Evolutionary conservation across 2,797 vertebrate species (phyloP).

Genomic region (Pantherophis alleghaniensis): DNA sequence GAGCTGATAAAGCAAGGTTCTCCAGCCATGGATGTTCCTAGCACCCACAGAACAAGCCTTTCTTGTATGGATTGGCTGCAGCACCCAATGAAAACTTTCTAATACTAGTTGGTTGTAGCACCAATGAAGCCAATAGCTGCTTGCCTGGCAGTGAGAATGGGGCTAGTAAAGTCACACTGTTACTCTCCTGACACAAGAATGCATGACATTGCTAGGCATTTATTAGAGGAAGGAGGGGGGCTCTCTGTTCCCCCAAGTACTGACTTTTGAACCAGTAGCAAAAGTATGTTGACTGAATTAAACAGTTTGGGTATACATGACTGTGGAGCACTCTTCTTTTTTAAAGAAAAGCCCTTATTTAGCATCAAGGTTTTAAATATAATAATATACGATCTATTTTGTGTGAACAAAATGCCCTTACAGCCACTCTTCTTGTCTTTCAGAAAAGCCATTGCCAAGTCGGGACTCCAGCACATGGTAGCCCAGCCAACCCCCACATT

Average conservation of each 20-base stretch:
- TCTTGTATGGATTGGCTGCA: background rate
- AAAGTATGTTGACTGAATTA: background rate
- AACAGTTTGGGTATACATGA: background rate
- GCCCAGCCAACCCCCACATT: slow-evolving; percentile 75
- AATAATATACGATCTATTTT: background rate
- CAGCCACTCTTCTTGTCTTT: slow-evolving; percentile 53
- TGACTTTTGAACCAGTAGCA: background rate
- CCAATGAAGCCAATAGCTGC: background rate
- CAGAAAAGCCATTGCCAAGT: slow-evolving; percentile 95
- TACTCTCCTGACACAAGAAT: background rate
- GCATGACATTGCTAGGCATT: background rate
- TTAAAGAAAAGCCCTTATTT: background rate
- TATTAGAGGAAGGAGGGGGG: background rate
- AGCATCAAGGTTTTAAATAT: slow-evolving; percentile 9
- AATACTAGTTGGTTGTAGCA: background rate
- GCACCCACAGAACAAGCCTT: background rate
- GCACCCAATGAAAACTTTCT: background rate
- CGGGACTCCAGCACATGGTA: slow-evolving; percentile 85
- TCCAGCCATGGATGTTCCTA: background rate
- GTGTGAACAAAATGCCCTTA: slow-evolving; percentile 30
- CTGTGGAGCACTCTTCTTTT: background rate
- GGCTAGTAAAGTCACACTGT: background rate
- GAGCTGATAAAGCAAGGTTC: background rate
- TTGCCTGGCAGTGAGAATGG: background rate
- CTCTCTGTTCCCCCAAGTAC: background rate